A percentile compares a stretch with the other conserved stretches of the same genome.
These are phyloP conservation scores for Battus philenor DNA, from an alignment of 1,140 invertebrate genomes.

Conservation along the genomic window DNA sequence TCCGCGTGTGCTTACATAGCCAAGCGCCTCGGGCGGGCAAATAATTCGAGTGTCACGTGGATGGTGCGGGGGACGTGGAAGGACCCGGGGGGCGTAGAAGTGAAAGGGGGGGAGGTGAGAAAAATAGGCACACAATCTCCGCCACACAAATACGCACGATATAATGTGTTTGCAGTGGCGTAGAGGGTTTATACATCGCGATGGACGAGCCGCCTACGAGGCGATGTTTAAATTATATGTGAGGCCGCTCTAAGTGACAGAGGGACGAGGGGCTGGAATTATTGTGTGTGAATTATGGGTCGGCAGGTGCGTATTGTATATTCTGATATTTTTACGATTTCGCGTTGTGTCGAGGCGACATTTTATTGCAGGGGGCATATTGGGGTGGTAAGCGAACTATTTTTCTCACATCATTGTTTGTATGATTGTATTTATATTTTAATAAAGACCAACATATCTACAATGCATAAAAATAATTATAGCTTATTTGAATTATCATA, in stretches of 20 bases:
- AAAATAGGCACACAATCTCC: constrained; percentile 59
- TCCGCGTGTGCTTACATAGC: constrained; percentile 32
- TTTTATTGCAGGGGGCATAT: constrained; percentile 6
- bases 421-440: no score
- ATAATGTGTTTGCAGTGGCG: constrained; percentile 58
- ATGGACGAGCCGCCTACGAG: constrained; percentile 27
- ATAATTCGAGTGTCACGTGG: constrained; percentile 45
- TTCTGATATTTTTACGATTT: constrained; percentile 15
- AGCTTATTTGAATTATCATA: no score
- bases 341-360: background rate
- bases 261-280: constrained; percentile 9
- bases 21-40: constrained; percentile 42
- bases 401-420: no score
- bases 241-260: constrained; percentile 15
- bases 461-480: no score
- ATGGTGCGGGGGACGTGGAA: constrained; percentile 12
- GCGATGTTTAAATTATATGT: constrained; percentile 25
- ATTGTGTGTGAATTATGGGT: constrained; percentile 8
- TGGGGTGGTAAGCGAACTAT: background rate
- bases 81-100: no score
- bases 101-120: constrained; percentile 22
- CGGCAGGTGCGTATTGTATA: constrained; percentile 4
- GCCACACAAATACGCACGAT: constrained; percentile 44
- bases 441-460: no score
- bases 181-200: constrained; percentile 34